Conservation (phyloP, 1,140 invertebrate species). For the Caerostris extrusa region DNA sequence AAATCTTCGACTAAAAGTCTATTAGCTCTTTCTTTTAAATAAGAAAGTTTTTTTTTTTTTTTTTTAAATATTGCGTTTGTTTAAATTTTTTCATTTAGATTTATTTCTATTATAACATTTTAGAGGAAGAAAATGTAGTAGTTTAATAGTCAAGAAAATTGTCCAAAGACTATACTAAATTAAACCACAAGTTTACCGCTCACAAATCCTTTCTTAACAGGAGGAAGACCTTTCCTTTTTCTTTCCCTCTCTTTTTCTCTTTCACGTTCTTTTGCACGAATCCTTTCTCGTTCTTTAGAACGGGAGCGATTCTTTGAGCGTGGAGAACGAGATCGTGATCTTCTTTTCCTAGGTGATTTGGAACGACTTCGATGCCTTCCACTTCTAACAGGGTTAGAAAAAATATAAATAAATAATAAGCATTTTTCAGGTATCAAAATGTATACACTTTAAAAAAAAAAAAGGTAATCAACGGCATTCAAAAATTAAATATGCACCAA, state of each 20-base stretch:
- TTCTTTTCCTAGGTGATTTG: slow-evolving; percentile 79
- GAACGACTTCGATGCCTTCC: slow-evolving; percentile 78
- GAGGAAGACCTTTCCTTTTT: slow-evolving; percentile 92
- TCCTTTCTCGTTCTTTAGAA: slow-evolving; percentile 84
- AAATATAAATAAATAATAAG: not conserved
- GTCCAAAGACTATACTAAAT: not conserved
- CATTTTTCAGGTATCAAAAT: not conserved
- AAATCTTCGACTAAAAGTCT: no score
- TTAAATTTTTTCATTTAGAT: no score
- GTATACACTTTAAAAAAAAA: no score
- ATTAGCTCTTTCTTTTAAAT: no score
- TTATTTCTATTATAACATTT: no score
- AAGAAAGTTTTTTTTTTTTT: no score
- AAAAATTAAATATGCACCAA: no score
- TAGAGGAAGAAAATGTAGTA: no score
- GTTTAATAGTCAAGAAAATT: no score
- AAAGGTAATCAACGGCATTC: no score
- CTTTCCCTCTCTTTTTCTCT: slow-evolving; percentile 88
- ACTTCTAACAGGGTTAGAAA: not conserved
- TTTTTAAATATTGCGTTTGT: no score
- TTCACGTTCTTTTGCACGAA: slow-evolving; percentile 83
- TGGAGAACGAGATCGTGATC: slow-evolving; percentile 79
- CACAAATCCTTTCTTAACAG: slow-evolving; percentile 91
- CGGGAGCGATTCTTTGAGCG: slow-evolving; percentile 83
- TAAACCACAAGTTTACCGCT: slow-evolving; percentile 80